These are phyloP conservation scores for Telmatherina bonti DNA, from an alignment of 2,797 vertebrate species.

Conservation along the genomic window DNA sequence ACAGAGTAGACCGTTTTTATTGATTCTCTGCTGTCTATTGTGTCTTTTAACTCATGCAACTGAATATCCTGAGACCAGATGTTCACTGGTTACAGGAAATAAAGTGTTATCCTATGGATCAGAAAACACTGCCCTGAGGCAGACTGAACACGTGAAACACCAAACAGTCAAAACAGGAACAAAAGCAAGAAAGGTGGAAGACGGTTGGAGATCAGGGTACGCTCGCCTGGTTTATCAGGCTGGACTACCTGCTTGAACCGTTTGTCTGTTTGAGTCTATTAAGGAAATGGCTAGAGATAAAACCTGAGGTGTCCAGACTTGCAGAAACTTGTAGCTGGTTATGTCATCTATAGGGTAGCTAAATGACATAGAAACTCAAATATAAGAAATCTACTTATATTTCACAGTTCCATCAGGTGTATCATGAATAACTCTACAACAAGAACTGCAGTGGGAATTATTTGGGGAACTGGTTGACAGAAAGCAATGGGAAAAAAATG, in stretches of 20 bases:
- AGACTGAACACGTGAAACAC: slow-evolving; percentile 51
- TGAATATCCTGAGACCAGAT: slow-evolving; percentile 21
- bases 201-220: slow-evolving; percentile 75
- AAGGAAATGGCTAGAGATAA: slow-evolving; percentile 43
- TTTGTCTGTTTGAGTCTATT: slow-evolving; percentile 48
- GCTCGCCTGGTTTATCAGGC: slow-evolving; percentile 65
- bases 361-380: slow-evolving; percentile 1
- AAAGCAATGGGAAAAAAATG: background rate
- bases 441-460: background rate
- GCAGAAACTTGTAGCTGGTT: slow-evolving; percentile 41
- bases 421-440: background rate
- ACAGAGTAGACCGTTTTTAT: background rate
- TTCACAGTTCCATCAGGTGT: background rate
- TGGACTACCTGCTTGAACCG: slow-evolving; percentile 44
- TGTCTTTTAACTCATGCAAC: slow-evolving; percentile 9
- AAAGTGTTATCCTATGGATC: slow-evolving; percentile 11
- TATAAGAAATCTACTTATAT: background rate
- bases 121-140: slow-evolving; percentile 40
- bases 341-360: slow-evolving; percentile 37
- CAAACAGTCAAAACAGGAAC: slow-evolving; percentile 37
- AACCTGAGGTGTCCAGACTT: slow-evolving; percentile 46
- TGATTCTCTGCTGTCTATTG: background rate
- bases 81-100: slow-evolving; percentile 20
- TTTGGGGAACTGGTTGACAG: too few relatives aligned
- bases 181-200: slow-evolving; percentile 57